Base-by-base conservation (phyloP, 2,113 vertebrate genomes). In the Apistogramma diplotaenia region DNA sequence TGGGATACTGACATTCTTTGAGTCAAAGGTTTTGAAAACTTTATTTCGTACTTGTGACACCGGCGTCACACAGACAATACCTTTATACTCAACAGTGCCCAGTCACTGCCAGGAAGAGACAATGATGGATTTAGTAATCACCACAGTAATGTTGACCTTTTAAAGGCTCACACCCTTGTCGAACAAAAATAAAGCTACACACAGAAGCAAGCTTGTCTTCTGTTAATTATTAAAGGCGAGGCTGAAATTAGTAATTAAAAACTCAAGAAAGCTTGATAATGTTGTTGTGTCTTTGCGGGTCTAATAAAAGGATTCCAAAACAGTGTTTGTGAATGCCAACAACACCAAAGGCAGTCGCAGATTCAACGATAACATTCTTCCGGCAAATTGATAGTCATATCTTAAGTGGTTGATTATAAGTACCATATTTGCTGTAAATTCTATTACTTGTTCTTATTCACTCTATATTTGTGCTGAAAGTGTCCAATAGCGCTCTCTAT, bases 401-500 rank as follows among this genome's bases (percentile, higher is more conserved):
- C 61, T 46, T 25, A n/a, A 46, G 12, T 31, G 46, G 59, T 6
- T 71, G 40, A 77, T 80, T 33, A 70, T 29, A 16, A 13, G 27
- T 21, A 37, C 51, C 72, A 57, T 23, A 3, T 62, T 15, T 73
- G 40, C 62, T 3, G 4, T n/a, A 55, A 55, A 78, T 83, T 53
- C 18, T 18, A 84, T 84, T 89, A 43, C 54, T 13, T 55, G 8
- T n/a, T 70, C 10, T 70, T 70, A 49, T 70, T 11, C 12, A 70
- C 51, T n/a, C 19, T 31, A 43, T 29, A 33, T 35, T 31, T 35
- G 9, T 35, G 37, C 81, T 71, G n/a, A n/a, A 65, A 74, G 70
- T 37, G 76, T 21, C 73, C 29, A 87, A 40, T 73, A 86, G 60
- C 37, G 54, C 60, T 82, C 21, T 60, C 72, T 72, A 80, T 88